phyloP scores from a whole-genome alignment of 1,140 invertebrate genomes.

The Apocrypta bakeri region DNA sequence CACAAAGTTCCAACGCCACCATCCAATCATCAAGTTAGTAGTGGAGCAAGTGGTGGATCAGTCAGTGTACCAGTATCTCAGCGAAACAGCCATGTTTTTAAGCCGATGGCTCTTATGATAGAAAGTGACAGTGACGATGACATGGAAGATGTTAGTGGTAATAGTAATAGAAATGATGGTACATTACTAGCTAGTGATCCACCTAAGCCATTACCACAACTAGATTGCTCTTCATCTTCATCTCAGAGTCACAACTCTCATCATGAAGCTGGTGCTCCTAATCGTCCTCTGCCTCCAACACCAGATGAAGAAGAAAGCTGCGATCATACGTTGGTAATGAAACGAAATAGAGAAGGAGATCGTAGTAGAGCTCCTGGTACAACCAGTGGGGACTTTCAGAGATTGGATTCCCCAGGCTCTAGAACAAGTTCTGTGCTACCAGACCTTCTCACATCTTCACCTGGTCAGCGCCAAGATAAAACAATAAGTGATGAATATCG shows the following conservation, averaged over 20 bases:
- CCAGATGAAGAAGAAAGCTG: slow-evolving; percentile 91
- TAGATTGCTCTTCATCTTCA: slow-evolving; percentile 65
- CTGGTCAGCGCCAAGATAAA: slow-evolving; percentile 92
- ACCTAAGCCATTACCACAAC: slow-evolving; percentile 90
- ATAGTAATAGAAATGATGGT: slow-evolving; percentile 87
- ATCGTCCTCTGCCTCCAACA: slow-evolving; percentile 93
- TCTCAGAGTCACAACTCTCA: slow-evolving; percentile 71
- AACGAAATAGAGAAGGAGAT: slow-evolving; percentile 80
- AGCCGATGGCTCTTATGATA: slow-evolving; percentile 80
- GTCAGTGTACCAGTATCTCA: slow-evolving; percentile 76
- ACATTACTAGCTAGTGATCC: slow-evolving; percentile 96
- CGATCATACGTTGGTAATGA: slow-evolving; percentile 92
- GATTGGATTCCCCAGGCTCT: slow-evolving; percentile 77
- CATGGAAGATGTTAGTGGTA: slow-evolving; percentile 76
- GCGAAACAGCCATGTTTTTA: slow-evolving; percentile 87
- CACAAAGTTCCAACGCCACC: slow-evolving; percentile 77
- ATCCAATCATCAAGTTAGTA: slow-evolving; percentile 68
- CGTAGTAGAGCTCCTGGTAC: slow-evolving; percentile 75
- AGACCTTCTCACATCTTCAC: slow-evolving; percentile 91
- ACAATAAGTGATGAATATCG: slow-evolving; percentile 94
- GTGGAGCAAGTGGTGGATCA: slow-evolving; percentile 66
- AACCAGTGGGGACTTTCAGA: slow-evolving; percentile 77
- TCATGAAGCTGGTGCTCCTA: slow-evolving; percentile 85
- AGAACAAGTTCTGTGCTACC: slow-evolving; percentile 93
- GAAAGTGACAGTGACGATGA: slow-evolving; percentile 74